Evolutionary conservation across 2,888 invertebrate genomes (phyloP).

Genomic region (Agelastica alni): DNA sequence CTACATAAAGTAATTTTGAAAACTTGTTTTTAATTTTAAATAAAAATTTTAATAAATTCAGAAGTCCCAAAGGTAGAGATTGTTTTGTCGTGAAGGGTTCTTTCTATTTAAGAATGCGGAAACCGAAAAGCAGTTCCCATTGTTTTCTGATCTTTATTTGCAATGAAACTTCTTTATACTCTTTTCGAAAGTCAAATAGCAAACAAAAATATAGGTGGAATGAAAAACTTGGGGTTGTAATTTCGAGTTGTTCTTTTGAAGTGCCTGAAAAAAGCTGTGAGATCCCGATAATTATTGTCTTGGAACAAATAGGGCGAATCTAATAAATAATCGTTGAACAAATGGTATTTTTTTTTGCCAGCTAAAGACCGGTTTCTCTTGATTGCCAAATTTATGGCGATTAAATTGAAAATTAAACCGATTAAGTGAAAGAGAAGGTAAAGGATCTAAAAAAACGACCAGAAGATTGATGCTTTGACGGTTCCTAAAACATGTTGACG

Average conservation of each 20-base stretch:
- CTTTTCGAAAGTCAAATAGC: constrained; percentile 24
- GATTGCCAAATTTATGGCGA: constrained; percentile 14
- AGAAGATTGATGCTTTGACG: constrained; percentile 14
- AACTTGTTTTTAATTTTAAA: neutral
- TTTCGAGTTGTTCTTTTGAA: constrained; percentile 28
- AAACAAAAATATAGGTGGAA: constrained; percentile 26
- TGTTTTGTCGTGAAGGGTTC: constrained; percentile 6
- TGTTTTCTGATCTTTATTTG: constrained; percentile 19
- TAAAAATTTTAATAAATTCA: constrained; percentile 5
- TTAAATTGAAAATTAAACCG: constrained; percentile 21
- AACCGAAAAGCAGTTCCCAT: constrained; percentile 12
- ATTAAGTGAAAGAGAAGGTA: constrained; percentile 16
- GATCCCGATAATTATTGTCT: constrained; percentile 25
- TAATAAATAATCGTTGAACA: constrained; percentile 24
- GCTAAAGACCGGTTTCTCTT: constrained; percentile 13
- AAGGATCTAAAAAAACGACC: constrained; percentile 2
- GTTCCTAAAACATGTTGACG: constrained; percentile 10
- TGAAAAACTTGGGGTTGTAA: constrained; percentile 26
- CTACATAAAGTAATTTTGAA: too few relatives aligned
- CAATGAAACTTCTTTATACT: constrained; percentile 20
- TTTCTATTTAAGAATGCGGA: constrained; percentile 4
- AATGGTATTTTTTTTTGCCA: constrained; percentile 14
- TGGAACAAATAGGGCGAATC: constrained; percentile 25
- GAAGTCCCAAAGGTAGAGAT: neutral
- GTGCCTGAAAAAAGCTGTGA: constrained; percentile 20